Evolutionary conservation across 2,797 vertebrate species (phyloP).

Genomic region (Acanthurus leucopareius): DNA sequence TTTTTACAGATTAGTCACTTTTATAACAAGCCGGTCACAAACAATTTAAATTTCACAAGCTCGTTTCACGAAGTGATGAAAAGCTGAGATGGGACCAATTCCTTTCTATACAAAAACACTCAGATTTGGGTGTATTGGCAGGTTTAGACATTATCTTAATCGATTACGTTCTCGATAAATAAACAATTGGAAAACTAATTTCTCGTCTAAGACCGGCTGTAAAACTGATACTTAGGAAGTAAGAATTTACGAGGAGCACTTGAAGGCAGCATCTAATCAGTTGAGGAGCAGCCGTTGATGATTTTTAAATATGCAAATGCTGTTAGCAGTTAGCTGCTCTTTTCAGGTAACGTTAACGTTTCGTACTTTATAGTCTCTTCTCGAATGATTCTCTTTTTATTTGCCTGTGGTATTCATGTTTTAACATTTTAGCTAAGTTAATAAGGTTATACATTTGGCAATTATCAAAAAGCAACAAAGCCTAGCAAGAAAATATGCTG

Average conservation of each 20-base stretch:
- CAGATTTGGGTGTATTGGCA: too few species aligned
- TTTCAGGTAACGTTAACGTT: constrained; percentile 7
- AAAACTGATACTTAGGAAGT: too few species aligned
- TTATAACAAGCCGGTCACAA: background rate
- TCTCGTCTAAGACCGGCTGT: too few species aligned
- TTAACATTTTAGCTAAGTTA: background rate
- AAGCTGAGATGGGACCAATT: too few species aligned
- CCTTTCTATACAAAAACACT: too few species aligned
- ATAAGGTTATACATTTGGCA: background rate
- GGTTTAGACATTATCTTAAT: too few species aligned
- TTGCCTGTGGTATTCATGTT: background rate
- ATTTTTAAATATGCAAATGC: background rate
- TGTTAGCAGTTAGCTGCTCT: background rate
- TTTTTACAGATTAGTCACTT: background rate
- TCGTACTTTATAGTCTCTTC: background rate
- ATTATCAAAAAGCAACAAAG: background rate
- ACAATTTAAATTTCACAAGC: too few species aligned
- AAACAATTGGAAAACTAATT: too few species aligned
- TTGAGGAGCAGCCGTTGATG: background rate
- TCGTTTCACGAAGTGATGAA: too few species aligned
- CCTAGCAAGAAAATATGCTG: fast-evolving
- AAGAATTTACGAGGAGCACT: background rate
- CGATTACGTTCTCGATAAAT: too few species aligned
- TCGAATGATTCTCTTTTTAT: background rate
- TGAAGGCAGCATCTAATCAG: constrained; percentile 42